A percentile compares a stretch with the other conserved stretches of the same genome.
These are phyloP conservation scores for Pyrochroa serraticornis DNA, from an alignment of 2,888 invertebrate genomes.

Conservation along the genomic window DNA sequence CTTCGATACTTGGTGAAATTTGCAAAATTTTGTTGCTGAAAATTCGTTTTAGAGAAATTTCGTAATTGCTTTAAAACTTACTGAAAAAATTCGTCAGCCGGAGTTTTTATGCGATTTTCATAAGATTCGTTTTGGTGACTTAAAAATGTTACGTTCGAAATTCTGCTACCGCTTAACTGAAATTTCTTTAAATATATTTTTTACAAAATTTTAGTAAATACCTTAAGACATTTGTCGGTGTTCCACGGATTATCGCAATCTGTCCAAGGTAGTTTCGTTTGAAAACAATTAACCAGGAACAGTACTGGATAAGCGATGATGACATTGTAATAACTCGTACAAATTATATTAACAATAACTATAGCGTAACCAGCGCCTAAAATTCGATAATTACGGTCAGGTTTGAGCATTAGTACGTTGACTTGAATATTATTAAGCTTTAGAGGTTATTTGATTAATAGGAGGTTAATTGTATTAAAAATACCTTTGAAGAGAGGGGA, in stretches of 20 bases:
- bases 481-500: constrained; percentile 86
- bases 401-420: not conserved
- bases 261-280: constrained; percentile 75
- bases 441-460: not conserved
- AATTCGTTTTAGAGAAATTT: constrained; percentile 14
- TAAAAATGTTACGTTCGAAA: constrained; percentile 27
- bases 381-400: constrained; percentile 30
- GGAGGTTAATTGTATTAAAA: not conserved
- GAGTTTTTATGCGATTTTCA: constrained; percentile 61
- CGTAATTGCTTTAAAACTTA: constrained; percentile 57
- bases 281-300: constrained; percentile 76
- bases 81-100: constrained; percentile 86
- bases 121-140: constrained; percentile 51
- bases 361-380: constrained; percentile 87
- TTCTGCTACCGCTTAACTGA: constrained; percentile 49
- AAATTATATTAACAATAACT: constrained; percentile 79
- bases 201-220: constrained; percentile 41
- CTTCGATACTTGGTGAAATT: constrained; percentile 74
- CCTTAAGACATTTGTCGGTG: constrained; percentile 73
- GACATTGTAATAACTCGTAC: constrained; percentile 83
- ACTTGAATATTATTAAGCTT: not conserved
- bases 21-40: constrained; percentile 78
- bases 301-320: constrained; percentile 85
- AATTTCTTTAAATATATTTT: constrained; percentile 23
- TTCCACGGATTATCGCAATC: constrained; percentile 84